Conservation (phyloP, 2,797 vertebrate species). For the Diplodus sargus region DNA sequence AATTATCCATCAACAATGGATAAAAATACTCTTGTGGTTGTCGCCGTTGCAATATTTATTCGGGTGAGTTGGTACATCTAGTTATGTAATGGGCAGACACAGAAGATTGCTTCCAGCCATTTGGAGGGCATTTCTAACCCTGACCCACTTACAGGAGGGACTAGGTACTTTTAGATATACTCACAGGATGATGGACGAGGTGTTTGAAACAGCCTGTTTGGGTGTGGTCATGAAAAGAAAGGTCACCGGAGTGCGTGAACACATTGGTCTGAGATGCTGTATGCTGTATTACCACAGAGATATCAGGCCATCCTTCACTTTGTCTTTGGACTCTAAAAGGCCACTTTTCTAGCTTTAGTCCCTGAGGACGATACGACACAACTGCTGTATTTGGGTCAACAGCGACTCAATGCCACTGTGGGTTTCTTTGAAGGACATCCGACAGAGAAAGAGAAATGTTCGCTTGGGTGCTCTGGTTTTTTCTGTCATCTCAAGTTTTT, state of each 20-base stretch:
- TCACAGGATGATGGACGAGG: conserved; percentile 1
- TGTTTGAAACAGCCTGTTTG: neutral
- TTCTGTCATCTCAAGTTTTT: conserved; percentile 3
- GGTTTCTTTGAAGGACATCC: conserved; percentile 55
- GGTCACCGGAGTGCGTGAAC: neutral
- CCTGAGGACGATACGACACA: conserved; percentile 42
- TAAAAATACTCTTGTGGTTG: conserved; percentile 72
- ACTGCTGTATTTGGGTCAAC: conserved; percentile 60
- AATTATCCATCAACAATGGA: conserved; percentile 74
- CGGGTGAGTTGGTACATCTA: conserved; percentile 53
- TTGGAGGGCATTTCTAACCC: conserved; percentile 56
- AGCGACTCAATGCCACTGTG: conserved; percentile 31
- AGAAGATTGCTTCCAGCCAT: conserved; percentile 59
- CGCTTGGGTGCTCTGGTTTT: conserved; percentile 7
- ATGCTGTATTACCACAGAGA: neutral
- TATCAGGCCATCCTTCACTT: conserved; percentile 17
- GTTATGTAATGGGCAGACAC: conserved; percentile 78
- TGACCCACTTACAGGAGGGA: conserved; percentile 60
- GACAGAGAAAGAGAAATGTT: conserved; percentile 22
- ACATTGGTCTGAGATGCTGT: neutral
- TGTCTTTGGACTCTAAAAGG: conserved; percentile 39
- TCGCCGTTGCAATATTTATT: conserved; percentile 78
- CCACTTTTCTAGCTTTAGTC: conserved; percentile 40
- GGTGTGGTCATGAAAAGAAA: conserved; percentile 18
- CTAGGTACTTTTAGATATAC: conserved; percentile 16